phyloP scores from a whole-genome alignment of 2,797 vertebrate species.

The Austrolebias charrua region DNA sequence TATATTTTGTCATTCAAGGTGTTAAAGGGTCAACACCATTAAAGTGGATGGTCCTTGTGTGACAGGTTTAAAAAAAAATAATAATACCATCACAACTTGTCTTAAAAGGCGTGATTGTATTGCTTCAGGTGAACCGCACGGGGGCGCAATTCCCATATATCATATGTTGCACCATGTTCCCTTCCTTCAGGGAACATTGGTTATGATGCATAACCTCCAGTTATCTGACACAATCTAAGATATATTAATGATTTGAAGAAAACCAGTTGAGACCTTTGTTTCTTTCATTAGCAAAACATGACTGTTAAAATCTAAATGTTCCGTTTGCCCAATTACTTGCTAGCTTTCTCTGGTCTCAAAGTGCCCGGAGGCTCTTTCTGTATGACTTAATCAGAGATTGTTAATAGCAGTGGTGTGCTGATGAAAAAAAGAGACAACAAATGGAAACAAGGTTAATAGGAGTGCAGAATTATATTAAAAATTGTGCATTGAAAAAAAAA shows the following conservation, averaged over 20 bases:
- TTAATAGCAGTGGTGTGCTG: slow-evolving; percentile 1
- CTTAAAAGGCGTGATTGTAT: too few relatives aligned
- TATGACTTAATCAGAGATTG: not conserved
- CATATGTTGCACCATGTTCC: too few relatives aligned
- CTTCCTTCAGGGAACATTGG: too few relatives aligned
- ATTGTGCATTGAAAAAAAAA: not conserved
- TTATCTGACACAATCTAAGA: not conserved
- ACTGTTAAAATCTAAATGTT: not conserved
- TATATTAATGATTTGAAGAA: not conserved
- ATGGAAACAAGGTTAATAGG: slow-evolving; percentile 21
- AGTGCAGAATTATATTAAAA: slow-evolving; percentile 7
- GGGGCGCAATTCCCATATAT: too few relatives aligned
- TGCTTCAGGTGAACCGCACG: too few relatives aligned
- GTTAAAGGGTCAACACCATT: too few relatives aligned
- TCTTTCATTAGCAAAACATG: not conserved
- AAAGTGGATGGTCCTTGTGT: too few relatives aligned
- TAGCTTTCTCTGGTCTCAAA: not conserved
- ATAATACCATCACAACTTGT: too few relatives aligned
- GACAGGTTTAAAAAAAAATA: too few relatives aligned
- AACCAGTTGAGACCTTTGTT: not conserved
- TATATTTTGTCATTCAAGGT: too few relatives aligned
- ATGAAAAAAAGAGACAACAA: not conserved
- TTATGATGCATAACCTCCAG: too few relatives aligned
- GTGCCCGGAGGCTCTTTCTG: not conserved
- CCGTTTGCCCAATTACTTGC: not conserved